Base-by-base conservation (phyloP, 2,797 vertebrate species). In the Mus spretus region DNA sequence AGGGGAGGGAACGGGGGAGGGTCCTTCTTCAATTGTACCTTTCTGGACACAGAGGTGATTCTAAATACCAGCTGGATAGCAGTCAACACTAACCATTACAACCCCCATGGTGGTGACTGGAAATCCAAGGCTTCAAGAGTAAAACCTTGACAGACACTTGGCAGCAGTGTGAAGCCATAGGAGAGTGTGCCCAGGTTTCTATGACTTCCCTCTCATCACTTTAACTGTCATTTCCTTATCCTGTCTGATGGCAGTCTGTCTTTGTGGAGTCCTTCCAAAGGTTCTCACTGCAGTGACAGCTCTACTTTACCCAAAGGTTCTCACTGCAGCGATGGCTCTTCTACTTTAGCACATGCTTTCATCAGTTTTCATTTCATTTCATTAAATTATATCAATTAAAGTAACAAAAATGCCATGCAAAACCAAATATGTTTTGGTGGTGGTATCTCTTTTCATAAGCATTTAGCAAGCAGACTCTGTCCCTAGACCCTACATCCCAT, bases 201-300 rank as follows among this genome's bases (percentile, higher is more conserved):
- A 94, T 53, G 77, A 75, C 82, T 93, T 94, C 61, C 22, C 86
- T 79, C 89, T 83, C 80, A 47, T 96, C 86, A 57, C 85, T 94
- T 53, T 67, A 80, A 94, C 59, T 95, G 78, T 81, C 94, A 92
- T 72, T 70, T 94, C 94, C 93, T 93, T 85, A 95, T 53, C 86
- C 96, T 77, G 61, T 95, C 92, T 74, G 90, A 96, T 72, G 79
- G 59, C 88, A 81, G 93, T 67, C 67, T 93, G 78, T 82, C 95
- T 92, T 90, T 24, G 80, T 95, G 97, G 95, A 95, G 88, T 67
- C 94, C 93, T 93, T 95, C 92, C 96, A 97, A 85, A 92, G 84
- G 67, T 88, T 90, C 57, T 75, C 96, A 89, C 37, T 88, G 85
- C 85, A 86, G 91, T 2, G 74, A 78, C n/a, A n/a, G 81, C 65